Evolutionary conservation across 2,113 vertebrate species (phyloP), one percentile per base, ranked within the genome.

Genomic region (Gopherus evgoodei): DNA sequence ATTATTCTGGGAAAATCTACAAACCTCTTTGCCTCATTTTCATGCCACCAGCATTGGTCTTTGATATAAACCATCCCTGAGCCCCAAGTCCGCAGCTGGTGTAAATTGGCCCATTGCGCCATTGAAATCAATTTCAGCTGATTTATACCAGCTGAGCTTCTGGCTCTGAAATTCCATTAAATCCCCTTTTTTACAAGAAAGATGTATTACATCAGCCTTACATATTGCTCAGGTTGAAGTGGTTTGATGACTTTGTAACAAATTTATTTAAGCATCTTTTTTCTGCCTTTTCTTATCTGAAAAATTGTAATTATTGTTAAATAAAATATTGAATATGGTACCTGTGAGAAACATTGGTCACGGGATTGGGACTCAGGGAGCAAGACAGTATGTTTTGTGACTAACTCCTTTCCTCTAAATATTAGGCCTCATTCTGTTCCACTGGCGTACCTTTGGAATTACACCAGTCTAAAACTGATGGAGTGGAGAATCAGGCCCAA

Each of bases 261-360:
- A 93, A 92, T 94, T 88, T 76, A 92, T 94, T 94, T 94, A 90
- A 93, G 94, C 22, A 38, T 93, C 44, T 94, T 91, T 95, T 91
- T 91, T 96, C 81, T 95, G 87, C 75, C 50, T 95, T 95, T 93
- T 80, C 81, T 95, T 89, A 94, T 95, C 59, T 57, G 86, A 90
- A 88, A 91, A 83, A 90, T 85, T 86, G 50, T 92, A 93, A 59
- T 91, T 87, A 49, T 90, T 91, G 94, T 96, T 50, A 88, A 92
- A 93, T 95, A 95, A 94, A 93, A 49, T 42, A 2, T 85, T 93
- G 90, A 94, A 96, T 97, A 96, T 96, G 95, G 81, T 9, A 9
- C 57, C 92, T 96, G 96, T 97, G 90, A 96, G 97, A 97, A 96
- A 96, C 96, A 84, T 96, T 94, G 96, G 90, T 96, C 95, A 95